phyloP scores from a whole-genome alignment of 1,140 invertebrate genomes.

The Dendroctonus ponderosae region DNA sequence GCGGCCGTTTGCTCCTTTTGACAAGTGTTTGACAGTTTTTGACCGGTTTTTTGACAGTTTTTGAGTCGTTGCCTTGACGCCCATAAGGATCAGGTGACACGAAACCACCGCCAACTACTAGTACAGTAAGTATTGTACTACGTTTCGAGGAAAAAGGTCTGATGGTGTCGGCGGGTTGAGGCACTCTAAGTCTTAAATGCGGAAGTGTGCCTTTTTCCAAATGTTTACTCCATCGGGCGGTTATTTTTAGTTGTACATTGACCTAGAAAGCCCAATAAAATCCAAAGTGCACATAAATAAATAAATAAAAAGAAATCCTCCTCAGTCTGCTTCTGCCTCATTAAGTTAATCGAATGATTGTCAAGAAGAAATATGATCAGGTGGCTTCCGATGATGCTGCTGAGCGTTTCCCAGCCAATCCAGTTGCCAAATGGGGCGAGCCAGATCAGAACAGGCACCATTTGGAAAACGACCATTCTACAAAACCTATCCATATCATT shows the following conservation, averaged over 20 bases:
- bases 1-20: neutral
- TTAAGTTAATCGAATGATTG: neutral
- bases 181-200: neutral
- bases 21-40: slow-evolving; percentile 5
- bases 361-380: neutral
- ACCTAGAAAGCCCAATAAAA: slow-evolving; percentile 1
- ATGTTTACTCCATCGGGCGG: neutral
- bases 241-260: slow-evolving; percentile 11
- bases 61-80: no score
- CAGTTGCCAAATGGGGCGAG: neutral
- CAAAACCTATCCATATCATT: slow-evolving; percentile 14
- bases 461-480: slow-evolving; percentile 9
- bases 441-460: neutral
- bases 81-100: no score
- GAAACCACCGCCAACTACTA: neutral
- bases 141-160: neutral
- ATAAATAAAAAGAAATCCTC: slow-evolving; percentile 1
- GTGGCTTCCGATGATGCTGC: neutral
- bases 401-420: neutral
- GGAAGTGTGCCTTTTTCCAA: neutral
- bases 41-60: neutral
- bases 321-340: neutral
- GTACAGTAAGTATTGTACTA: neutral
- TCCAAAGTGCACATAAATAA: slow-evolving; percentile 4
- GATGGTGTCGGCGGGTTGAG: neutral